Evolutionary conservation across 92 coral and sea anemone species (phyloP).

Genomic region (Epizoanthus ramosus): DNA sequence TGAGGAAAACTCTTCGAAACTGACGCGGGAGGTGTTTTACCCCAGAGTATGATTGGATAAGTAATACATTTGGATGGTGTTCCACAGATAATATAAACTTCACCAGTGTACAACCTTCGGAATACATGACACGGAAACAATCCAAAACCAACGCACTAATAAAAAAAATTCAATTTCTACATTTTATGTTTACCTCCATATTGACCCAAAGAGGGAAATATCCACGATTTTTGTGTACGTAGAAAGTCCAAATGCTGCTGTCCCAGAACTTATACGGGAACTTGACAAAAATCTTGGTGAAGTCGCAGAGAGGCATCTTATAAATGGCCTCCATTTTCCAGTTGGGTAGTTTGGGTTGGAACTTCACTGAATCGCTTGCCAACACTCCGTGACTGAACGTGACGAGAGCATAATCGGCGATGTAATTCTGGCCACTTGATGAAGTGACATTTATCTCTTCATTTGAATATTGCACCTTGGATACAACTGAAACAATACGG

Average conservation of each 20-base stretch:
- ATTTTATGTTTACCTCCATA: conserved; percentile 1
- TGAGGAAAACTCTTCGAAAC: too few species aligned
- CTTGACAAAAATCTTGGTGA: conserved; percentile 69
- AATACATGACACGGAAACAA: too few species aligned
- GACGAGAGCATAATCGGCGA: conserved; percentile 62
- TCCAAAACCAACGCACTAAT: too few species aligned
- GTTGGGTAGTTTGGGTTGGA: conserved; percentile 66
- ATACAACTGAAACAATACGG: conserved; percentile 29
- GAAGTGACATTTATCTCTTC: conserved; percentile 56
- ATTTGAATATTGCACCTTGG: conserved; percentile 20
- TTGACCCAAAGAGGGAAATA: conserved; percentile 53
- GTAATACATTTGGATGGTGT: too few species aligned
- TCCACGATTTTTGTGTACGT: conserved; percentile 54
- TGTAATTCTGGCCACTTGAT: conserved; percentile 51
- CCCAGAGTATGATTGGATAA: too few species aligned
- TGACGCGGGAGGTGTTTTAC: too few species aligned
- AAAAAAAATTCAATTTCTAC: too few species aligned
- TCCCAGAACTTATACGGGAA: conserved; percentile 82
- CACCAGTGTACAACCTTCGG: too few species aligned
- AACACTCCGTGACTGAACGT: conserved; percentile 85
- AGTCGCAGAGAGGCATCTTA: conserved; percentile 52
- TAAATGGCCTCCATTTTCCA: conserved; percentile 78
- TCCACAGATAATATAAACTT: too few species aligned
- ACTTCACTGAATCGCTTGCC: conserved; percentile 64
- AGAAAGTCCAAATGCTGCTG: conserved; percentile 53